Evolutionary conservation across 2,797 vertebrate genomes (phyloP).

Genomic region (Sebastes paucispinis): DNA sequence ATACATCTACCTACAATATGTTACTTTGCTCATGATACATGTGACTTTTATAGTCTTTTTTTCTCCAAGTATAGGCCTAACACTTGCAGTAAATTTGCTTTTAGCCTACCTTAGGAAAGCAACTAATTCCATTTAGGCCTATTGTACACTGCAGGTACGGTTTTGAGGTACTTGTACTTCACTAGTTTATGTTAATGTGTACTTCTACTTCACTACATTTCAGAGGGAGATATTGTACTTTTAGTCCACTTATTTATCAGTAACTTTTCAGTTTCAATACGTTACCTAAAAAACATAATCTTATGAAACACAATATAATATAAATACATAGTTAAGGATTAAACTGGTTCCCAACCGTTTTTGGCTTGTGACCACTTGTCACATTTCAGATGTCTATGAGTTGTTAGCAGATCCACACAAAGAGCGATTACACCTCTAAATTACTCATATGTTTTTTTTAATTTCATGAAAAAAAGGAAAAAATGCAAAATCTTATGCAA

Average conservation of each 20-base stretch:
- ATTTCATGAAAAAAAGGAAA: too few species aligned
- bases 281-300: neutral
- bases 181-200: neutral
- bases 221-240: neutral
- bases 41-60: neutral
- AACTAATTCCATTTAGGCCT: neutral
- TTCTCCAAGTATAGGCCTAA: neutral
- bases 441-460: neutral
- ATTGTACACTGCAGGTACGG: too few species aligned
- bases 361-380: neutral
- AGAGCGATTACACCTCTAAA: neutral
- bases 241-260: too few species aligned
- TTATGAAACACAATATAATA: neutral
- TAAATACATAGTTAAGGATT: neutral
- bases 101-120: neutral
- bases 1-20: neutral
- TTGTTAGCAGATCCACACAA: neutral
- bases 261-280: neutral
- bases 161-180: neutral
- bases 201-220: neutral
- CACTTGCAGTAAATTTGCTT: neutral
- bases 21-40: neutral
- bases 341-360: neutral
- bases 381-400: neutral
- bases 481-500: fast-evolving